Base-by-base conservation (phyloP, 2,113 vertebrate species). In the Otolemur garnettii region DNA sequence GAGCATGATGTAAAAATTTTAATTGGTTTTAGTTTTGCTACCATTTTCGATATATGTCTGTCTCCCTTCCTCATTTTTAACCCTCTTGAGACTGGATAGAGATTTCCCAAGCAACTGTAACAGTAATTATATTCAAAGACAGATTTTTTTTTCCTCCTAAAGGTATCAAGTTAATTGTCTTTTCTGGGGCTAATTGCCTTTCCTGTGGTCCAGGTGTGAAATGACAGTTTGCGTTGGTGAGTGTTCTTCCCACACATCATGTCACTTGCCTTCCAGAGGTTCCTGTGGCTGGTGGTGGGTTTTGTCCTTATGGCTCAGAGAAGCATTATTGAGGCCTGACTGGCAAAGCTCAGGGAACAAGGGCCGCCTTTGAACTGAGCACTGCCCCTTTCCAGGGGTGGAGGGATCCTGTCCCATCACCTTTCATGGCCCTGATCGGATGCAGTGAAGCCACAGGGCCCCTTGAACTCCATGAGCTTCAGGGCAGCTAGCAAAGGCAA, bases 41-140 rank as follows among this genome's bases (percentile, higher is more conserved):
- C 21, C 5, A 74, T 95, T 96, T 96, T 98, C 33, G 35, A 22
- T 45, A 0, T 84, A 9, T 92, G 5, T 96, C n/a, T 86, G 35
- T 87, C 53, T 69, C 18, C 0, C 50, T 96, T 95, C 53, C 38
- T 93, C 50, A 33, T 80, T 93, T 98, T 98, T 96, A 97, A 90
- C 83, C 42, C 96, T 97, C 97, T 92, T 92, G 96, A 97, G 97
- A 97, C n/a, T 89, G 22, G 96, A 97, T 74, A 96, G 90, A 98
- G 96, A 96, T 98, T 98, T 98, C 94, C 94, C 79, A 98, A 97
- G 97, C 80, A 98, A 97, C 92, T 97, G 35, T 96, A 97, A 97
- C 90, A 97, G 96, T 98, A 98, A 98, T 98, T 98, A 98, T 97
- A 98, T 96, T 97, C 71, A 97, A 98, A 98, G 90, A 96, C 21